Evolutionary conservation across 2,113 vertebrate species (phyloP).

Genomic region (Antechinus flavipes): DNA sequence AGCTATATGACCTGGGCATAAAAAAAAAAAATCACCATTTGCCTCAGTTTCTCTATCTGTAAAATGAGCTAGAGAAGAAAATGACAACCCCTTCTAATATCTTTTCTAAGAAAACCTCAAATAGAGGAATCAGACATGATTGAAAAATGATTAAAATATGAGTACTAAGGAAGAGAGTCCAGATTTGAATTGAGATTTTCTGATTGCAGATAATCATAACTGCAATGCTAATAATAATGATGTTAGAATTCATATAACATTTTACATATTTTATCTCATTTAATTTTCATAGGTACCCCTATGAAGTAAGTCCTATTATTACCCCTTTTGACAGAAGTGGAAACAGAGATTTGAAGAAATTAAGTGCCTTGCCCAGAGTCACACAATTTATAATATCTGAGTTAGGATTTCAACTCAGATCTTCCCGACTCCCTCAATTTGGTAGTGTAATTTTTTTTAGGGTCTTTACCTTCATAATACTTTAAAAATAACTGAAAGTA

Average conservation of each 20-base stretch:
- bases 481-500: not conserved
- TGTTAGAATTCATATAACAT: not conserved
- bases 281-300: not conserved
- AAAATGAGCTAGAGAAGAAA: not conserved
- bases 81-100: not conserved
- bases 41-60: not conserved
- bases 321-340: not conserved
- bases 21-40: not conserved
- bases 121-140: not conserved
- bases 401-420: not conserved
- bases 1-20: not conserved
- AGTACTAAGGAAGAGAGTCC: not conserved
- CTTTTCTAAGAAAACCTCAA: not conserved
- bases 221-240: not conserved
- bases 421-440: not conserved
- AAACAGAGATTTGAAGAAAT: not conserved
- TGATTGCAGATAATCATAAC: not conserved
- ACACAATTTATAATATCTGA: not conserved
- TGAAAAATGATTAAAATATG: not conserved
- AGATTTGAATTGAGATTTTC: not conserved
- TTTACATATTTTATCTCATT: not conserved
- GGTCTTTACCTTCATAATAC: not conserved
- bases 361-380: not conserved
- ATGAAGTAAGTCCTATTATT: not conserved
- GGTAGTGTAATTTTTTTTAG: not conserved